Base-by-base conservation (phyloP, 2,113 vertebrate genomes). In the Malurus cyaneus region DNA sequence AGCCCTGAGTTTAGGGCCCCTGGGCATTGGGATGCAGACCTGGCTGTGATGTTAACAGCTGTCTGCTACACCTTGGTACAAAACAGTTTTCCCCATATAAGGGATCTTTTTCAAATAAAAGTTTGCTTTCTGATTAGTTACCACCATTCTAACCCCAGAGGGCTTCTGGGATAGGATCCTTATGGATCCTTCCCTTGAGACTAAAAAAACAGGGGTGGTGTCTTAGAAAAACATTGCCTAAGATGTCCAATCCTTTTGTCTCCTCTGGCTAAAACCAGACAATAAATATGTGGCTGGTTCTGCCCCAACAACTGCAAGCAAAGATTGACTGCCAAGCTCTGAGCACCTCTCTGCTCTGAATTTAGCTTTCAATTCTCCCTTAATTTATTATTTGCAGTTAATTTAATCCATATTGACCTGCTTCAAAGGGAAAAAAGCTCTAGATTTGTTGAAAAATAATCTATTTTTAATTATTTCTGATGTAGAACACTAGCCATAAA, bases 381-480 rank as follows among this genome's bases (percentile, higher is more conserved):
- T 95, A 89, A 96, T 96, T 96, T 96, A 96, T 96, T 94, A 93
- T 96, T 96, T 96, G 94, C 89, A 73, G 85, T 88, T 94, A 89
- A 95, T 96, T 96, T 96, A 93, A 96, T 95, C 95, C 92, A 87
- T 84, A 92, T 89, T 90, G 80, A 95, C 53, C 94, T 94, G 87
- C 91, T 78, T 91, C 62, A 72, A 90, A 92, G 80, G 86, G 92
- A 89, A 88, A 80, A 96, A 96, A 87, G 28, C 64, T 67, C 61
- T 78, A 81, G 70, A 91, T 92, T 95, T 88, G 62, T 88, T 92
- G 86, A 96, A 98, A 98, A 98, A 98, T 97, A 98, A 98, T 95
- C 94, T 96, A 92, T 96, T 90, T 96, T 96, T 94, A 90, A 93
- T 97, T 96, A 96, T 96, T 96, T 95, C 62, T 96, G 94, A 96